A percentile compares a stretch with the other conserved stretches of the same genome.
Conservation (phyloP, 1,140 invertebrate species). For the Eupristina koningsbergeri region DNA sequence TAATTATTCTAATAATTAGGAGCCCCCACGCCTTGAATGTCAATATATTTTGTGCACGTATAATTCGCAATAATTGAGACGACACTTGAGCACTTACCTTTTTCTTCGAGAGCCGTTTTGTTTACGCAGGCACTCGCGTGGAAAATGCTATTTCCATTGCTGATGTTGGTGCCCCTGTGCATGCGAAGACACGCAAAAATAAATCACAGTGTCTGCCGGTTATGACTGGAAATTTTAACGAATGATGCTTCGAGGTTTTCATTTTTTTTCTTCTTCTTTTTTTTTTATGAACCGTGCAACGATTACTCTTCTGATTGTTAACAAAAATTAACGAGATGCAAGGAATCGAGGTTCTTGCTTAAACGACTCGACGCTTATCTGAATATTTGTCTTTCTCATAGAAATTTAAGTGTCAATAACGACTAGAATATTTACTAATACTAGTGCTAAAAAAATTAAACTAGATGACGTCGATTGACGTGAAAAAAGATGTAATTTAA, state of each 20-base stretch:
- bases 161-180: too few species aligned
- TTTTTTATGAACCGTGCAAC: too few species aligned
- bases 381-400: not conserved
- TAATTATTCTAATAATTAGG: too few species aligned
- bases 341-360: not conserved
- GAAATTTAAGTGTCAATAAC: too few species aligned
- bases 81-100: not conserved
- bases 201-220: conserved; percentile 32
- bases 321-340: not conserved
- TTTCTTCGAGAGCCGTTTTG: not conserved
- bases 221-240: not conserved
- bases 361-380: too few species aligned
- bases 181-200: not conserved
- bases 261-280: too few species aligned
- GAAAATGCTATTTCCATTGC: conserved; percentile 30
- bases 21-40: not conserved
- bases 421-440: too few species aligned
- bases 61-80: not conserved
- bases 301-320: not conserved
- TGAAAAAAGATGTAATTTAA: too few species aligned
- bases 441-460: too few species aligned
- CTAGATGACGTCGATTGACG: too few species aligned
- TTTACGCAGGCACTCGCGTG: not conserved
- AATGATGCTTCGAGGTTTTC: too few species aligned
- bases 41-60: too few species aligned